Evolutionary conservation across 2,797 vertebrate genomes (phyloP), one percentile per base, ranked within the genome.

Genomic region (Helicolenus hilgendorfi): DNA sequence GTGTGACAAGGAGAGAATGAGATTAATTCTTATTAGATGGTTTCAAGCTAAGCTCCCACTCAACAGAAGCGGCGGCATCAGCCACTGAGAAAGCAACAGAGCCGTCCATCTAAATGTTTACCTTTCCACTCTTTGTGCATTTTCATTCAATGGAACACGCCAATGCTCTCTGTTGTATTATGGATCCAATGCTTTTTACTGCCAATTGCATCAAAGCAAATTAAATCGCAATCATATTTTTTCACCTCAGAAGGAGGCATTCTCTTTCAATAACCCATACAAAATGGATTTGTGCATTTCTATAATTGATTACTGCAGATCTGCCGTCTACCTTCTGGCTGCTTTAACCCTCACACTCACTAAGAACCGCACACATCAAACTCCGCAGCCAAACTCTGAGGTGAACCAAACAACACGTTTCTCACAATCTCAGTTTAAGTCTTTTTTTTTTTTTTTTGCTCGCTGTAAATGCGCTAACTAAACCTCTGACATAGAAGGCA

Each of bases 21-120:
- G 80, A 94, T 94, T 87, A 89, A 92, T 94, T 92, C 81, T 91
- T 88, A 91, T 95, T 91, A 89, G 81, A 89, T 76, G 83, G 58
- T 89, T 89, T 94, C 79, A 86, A 87, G 74, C 81, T 89, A 89
- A 87, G 79, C 81, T 84, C 75, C 76, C 55, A 76, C 60, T 81
- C 90, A 81, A 72, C 83, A 89, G 45, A 62, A 73, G 60, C n/a
- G 0, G 26, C 36, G 0, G 27, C 45, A 65, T 53, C 33, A 78
- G 64, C 58, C 68, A 36, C 35, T 0, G 49, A 58, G 22, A 68
- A 62, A 77, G 45, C 60, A 20, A 81, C 80, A 41, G n/a, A 53
- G 60, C 20, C 18, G 11, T 45, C 33, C 5, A 36, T 89, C 72
- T 58, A 77, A 76, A 78, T 58, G 45, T 79, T 85, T 86, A 72